phyloP scores from a whole-genome alignment of 1,140 invertebrate species.

The Bacillus rossius region DNA sequence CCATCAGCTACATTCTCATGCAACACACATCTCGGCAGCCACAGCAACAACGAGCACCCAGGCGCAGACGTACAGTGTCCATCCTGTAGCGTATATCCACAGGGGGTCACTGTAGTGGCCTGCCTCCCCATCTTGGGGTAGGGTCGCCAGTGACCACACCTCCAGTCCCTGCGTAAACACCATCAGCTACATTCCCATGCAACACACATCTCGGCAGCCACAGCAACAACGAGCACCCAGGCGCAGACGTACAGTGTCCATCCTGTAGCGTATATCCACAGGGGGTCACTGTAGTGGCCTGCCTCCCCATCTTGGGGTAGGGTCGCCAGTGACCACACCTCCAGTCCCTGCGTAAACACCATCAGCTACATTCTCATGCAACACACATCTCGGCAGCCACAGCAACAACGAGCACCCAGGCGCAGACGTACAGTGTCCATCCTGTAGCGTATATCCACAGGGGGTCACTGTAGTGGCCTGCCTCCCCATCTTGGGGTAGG shows the following conservation, averaged over 20 bases:
- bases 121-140: constrained; percentile 26
- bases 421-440: constrained; percentile 39
- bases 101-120: constrained; percentile 30
- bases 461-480: constrained; percentile 29
- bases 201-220: too few relatives aligned
- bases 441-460: constrained; percentile 40
- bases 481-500: constrained; percentile 26
- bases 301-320: constrained; percentile 26
- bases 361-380: too few relatives aligned
- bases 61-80: constrained; percentile 38
- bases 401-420: constrained; percentile 39
- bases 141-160: constrained; percentile 37
- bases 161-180: constrained; percentile 36
- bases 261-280: constrained; percentile 41
- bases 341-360: constrained; percentile 34
- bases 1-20: too few relatives aligned
- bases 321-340: constrained; percentile 38
- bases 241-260: constrained; percentile 40
- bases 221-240: constrained; percentile 38
- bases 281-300: constrained; percentile 29
- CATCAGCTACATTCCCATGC: too few relatives aligned
- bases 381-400: too few relatives aligned
- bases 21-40: too few relatives aligned
- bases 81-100: constrained; percentile 42
- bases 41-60: constrained; percentile 40